Base-by-base conservation (phyloP, 2,113 vertebrate species). In the Eubucco bourcierii region DNA sequence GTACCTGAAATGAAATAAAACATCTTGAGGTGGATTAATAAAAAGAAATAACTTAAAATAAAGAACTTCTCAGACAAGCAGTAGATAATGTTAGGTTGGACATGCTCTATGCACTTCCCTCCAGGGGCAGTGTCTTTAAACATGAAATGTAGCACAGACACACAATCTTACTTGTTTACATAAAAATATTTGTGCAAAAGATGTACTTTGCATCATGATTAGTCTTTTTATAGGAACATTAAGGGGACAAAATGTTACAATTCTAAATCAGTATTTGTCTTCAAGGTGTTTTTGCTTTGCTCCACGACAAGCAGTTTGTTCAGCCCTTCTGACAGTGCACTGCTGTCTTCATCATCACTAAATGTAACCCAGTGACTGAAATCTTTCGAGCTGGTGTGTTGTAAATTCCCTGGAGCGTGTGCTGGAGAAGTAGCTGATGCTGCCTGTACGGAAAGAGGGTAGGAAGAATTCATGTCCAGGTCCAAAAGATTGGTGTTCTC, bases 41-140 rank as follows among this genome's bases (percentile, higher is more conserved):
- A 87, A 92, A 92, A 92, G 84, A 80, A 95, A 96, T 96, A 96
- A 96, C 87, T 96, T 95, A 96, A 18, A 84, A 53, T 70, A 92
- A 75, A 73, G 81, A 61, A 34, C 17, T 47, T 93, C 20, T 72
- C 55, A 68, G 47, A 71, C 53, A 59, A 85, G 39, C 28, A 4
- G 7, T 24, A 84, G 81, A 12, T 64, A 61, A 56, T 8, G 73
- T 92, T 95, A 94, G 29, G 25, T 31, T 87, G 50, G 60, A 71
- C n/a, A 20, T 64, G 82, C 7, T 74, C 41, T 31, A 24, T 67
- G 46, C 53, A 64, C 50, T 31, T 87, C 94, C 93, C 93, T 91
- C 94, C 89, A 93, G 93, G 93, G 91, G 91, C 73, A 2, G 24
- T 73, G 87, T 58, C 50, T 59, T 68, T 39, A 60, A 92, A 75